A percentile compares a stretch with the other conserved stretches of the same genome.
phyloP scores from a whole-genome alignment of 2,888 invertebrate species.

The Ecliptopera silaceata region DNA sequence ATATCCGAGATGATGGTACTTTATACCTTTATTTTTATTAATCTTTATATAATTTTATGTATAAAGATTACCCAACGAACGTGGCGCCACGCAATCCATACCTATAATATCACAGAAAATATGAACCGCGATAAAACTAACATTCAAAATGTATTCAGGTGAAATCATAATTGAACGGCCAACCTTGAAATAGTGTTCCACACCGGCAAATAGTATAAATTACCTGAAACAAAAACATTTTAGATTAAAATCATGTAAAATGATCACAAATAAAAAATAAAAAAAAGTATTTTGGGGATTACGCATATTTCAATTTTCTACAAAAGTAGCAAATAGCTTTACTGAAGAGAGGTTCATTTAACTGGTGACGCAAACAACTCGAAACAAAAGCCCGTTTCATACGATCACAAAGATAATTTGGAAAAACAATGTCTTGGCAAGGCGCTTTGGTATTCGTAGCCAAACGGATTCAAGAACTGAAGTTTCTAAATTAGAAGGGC shows the following conservation, averaged over 20 bases:
- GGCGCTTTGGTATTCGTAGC: constrained; percentile 43
- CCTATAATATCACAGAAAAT: constrained; percentile 21
- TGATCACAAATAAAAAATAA: not conserved
- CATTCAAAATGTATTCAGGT: constrained; percentile 55
- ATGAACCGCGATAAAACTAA: constrained; percentile 31
- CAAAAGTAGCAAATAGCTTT: not conserved
- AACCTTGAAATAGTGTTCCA: constrained; percentile 50
- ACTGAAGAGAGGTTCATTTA: not conserved
- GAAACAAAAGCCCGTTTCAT: constrained; percentile 21
- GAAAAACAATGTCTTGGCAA: constrained; percentile 51
- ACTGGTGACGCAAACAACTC: constrained; percentile 14
- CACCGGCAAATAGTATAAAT: constrained; percentile 39
- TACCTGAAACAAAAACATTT: constrained; percentile 62
- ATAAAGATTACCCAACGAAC: constrained; percentile 2
- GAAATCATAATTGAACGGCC: constrained; percentile 44
- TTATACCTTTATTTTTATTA: not conserved
- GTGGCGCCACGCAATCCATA: constrained; percentile 28
- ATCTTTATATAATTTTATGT: not conserved
- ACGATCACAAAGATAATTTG: constrained; percentile 43
- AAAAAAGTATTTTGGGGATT: too few species aligned
- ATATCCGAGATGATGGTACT: too few species aligned
- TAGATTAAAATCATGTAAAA: not conserved
- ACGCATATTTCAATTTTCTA: too few species aligned
- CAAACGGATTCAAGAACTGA: constrained; percentile 46
- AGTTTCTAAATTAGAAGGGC: constrained; percentile 56